These are phyloP conservation scores for Petrosia ficiformis DNA, from an alignment of 37 sponge, comb jelly and placozoan genomes.

Conservation along the genomic window DNA sequence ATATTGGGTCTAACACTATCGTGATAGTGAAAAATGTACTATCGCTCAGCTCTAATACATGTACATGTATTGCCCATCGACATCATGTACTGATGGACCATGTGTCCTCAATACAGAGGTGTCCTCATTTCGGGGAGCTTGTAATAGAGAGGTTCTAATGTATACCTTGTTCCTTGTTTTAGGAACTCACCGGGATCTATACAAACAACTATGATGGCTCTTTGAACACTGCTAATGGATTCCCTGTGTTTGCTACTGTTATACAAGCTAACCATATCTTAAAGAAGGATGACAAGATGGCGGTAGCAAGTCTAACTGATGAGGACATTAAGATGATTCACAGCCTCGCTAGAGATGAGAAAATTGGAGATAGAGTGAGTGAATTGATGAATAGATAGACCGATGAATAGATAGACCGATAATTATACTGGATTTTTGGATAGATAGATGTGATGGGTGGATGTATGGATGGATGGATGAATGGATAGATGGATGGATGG, in stretches of 20 bases:
- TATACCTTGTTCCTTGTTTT: background rate
- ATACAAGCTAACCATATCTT: conserved; percentile 94
- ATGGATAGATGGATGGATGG: no score
- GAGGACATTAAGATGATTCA: conserved; percentile 87
- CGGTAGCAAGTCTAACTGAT: conserved; percentile 90
- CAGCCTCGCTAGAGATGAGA: conserved; percentile 88
- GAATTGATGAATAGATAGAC: background rate
- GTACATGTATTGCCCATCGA: no score
- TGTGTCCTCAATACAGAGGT: no score
- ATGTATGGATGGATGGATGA: no score
- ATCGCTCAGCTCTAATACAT: no score
- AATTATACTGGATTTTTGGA: background rate
- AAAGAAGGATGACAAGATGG: conserved; percentile 90
- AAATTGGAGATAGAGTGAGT: conserved; percentile 87
- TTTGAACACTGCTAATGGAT: conserved; percentile 97
- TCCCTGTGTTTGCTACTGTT: conserved; percentile 98
- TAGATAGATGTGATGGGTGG: no score
- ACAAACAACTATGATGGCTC: conserved; percentile 95
- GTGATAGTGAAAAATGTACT: no score
- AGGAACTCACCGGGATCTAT: conserved; percentile 97
- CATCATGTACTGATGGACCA: no score
- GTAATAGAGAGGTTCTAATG: no score
- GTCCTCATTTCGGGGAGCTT: no score
- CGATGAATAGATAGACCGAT: background rate
- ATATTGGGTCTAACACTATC: no score